Percentiles rank a stretch among this genome's conserved stretches.
Conservation (phyloP, 2,113 vertebrate species). For the Oncorhynchus masou region DNA sequence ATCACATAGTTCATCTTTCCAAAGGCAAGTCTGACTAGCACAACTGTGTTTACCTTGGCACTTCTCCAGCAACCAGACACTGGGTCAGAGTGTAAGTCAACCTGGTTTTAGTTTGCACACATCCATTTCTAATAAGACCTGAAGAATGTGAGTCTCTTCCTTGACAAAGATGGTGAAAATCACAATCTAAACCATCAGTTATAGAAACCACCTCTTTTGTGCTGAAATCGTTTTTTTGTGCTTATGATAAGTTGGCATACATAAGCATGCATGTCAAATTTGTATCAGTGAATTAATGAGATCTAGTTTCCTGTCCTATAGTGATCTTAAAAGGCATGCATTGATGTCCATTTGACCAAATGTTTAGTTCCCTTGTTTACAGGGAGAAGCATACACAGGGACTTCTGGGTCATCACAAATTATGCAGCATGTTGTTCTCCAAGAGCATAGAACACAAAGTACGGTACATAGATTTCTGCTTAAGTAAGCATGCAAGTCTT, state of each 20-base stretch:
- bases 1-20: background rate
- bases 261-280: background rate
- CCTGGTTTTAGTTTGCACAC: background rate
- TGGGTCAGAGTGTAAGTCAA: slow-evolving; percentile 24
- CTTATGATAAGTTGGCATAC: background rate
- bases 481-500: slow-evolving; percentile 16
- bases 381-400: background rate
- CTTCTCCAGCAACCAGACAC: slow-evolving; percentile 1
- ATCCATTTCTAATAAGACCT: background rate
- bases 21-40: no score
- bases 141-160: background rate
- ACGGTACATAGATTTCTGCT: slow-evolving; percentile 22
- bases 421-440: background rate
- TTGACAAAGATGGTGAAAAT: background rate
- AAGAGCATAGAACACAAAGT: slow-evolving; percentile 18
- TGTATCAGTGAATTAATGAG: background rate
- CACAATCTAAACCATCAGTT: background rate
- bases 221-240: slow-evolving; percentile 8
- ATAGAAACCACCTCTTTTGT: background rate
- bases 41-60: slow-evolving; percentile 2
- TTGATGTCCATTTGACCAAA: background rate
- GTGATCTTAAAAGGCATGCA: background rate
- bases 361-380: background rate
- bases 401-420: background rate
- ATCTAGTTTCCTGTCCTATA: background rate